A percentile compares a stretch with the other conserved stretches of the same genome.
phyloP scores from a whole-genome alignment of 1,140 invertebrate genomes.

The Zaprionus africanus region DNA sequence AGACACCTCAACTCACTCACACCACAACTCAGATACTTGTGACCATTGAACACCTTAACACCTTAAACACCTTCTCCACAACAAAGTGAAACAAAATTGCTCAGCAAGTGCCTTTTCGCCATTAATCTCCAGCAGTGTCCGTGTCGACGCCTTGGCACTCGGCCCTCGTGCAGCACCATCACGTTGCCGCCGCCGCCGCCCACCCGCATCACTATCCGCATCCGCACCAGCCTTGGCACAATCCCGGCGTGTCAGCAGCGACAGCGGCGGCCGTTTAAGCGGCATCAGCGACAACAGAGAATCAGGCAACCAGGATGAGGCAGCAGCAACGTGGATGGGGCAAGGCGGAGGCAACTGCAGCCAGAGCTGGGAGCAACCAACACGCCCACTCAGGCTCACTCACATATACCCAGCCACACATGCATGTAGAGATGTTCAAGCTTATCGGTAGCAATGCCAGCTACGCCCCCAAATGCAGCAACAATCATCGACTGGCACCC shows the following conservation, averaged over 20 bases:
- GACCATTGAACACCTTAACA: not conserved
- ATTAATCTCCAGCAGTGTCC: constrained; percentile 84
- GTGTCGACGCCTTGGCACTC: constrained; percentile 84
- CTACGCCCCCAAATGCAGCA: constrained; percentile 25
- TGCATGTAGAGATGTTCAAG: not conserved
- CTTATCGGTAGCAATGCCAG: constrained; percentile 19
- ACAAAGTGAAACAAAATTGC: constrained; percentile 75
- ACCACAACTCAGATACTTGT: not conserved
- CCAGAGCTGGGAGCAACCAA: constrained; percentile 1
- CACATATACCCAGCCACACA: not conserved
- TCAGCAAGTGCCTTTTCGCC: constrained; percentile 84
- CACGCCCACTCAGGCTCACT: not conserved
- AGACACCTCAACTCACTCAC: not conserved
- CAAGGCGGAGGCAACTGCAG: constrained; percentile 1
- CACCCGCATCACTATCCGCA: constrained; percentile 82
- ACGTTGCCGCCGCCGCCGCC: constrained; percentile 55
- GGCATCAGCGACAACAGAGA: not conserved
- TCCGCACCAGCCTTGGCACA: constrained; percentile 84
- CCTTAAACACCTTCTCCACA: not conserved
- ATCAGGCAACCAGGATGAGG: not conserved
- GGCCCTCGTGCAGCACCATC: constrained; percentile 82
- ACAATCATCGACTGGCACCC: constrained; percentile 4
- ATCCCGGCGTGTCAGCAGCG: constrained; percentile 78
- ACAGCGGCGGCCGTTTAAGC: constrained; percentile 79
- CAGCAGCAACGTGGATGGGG: not conserved